Evolutionary conservation across 1,140 invertebrate species (phyloP).

Genomic region (Anastrepha ludens): DNA sequence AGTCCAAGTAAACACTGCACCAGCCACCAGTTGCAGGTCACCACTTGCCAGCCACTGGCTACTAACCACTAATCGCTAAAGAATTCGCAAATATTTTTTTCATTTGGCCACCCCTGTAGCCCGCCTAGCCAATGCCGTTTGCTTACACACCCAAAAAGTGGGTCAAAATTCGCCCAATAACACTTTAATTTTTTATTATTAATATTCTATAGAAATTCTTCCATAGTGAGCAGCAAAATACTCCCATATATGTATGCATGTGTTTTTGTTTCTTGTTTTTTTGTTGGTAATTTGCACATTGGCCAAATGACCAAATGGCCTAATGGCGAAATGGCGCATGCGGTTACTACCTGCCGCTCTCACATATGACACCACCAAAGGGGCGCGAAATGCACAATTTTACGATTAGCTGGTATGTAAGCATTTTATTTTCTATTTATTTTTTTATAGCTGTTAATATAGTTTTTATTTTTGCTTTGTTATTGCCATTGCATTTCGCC

Average conservation of each 20-base stretch:
- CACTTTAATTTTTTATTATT: constrained; percentile 51
- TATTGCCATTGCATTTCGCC: neutral
- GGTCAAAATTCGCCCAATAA: constrained; percentile 39
- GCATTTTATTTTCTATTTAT: neutral
- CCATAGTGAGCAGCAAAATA: neutral
- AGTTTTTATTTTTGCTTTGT: neutral
- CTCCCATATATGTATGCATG: neutral
- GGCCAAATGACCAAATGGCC: constrained; percentile 48
- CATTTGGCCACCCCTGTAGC: neutral
- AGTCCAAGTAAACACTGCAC: no score
- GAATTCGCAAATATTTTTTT: constrained; percentile 13
- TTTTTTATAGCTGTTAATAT: neutral
- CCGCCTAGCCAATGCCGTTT: neutral
- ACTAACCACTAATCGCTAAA: constrained; percentile 15
- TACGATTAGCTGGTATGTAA: constrained; percentile 26
- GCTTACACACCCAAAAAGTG: neutral
- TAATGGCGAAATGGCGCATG: constrained; percentile 21
- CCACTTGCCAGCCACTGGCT: neutral
- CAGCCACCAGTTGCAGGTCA: neutral
- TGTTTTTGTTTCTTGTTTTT: neutral
- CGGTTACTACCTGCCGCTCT: neutral
- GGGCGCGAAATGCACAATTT: constrained; percentile 10
- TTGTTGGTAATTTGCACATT: constrained; percentile 5
- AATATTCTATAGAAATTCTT: neutral
- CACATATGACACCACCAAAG: constrained; percentile 13